phyloP scores from a whole-genome alignment of 2,113 vertebrate species.

The Muntiacus muntjak region DNA sequence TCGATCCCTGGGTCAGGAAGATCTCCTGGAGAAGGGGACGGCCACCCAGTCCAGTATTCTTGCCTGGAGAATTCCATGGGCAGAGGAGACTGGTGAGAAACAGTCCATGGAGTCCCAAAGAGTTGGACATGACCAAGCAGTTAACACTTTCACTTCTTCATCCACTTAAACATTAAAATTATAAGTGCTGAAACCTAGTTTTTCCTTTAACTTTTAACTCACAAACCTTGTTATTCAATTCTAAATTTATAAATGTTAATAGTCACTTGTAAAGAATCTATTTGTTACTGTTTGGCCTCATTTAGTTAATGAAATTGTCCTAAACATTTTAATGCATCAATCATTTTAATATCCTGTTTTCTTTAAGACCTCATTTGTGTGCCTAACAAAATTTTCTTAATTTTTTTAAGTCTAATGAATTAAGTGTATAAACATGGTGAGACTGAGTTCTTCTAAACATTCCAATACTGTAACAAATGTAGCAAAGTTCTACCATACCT shows the following conservation, averaged over 20 bases:
- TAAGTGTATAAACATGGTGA: neutral
- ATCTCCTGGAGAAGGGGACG: neutral
- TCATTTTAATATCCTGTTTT: neutral
- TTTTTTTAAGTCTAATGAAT: neutral
- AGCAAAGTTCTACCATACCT: neutral
- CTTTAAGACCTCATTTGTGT: neutral
- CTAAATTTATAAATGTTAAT: neutral
- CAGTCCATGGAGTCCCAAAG: neutral
- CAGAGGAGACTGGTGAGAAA: neutral
- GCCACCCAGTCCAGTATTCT: neutral
- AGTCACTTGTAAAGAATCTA: neutral
- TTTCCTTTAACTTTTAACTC: neutral
- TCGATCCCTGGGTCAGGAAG: neutral
- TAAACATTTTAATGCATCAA: neutral
- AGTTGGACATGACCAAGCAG: neutral
- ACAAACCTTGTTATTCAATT: neutral
- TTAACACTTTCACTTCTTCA: neutral
- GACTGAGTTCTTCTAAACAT: neutral
- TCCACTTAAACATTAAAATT: neutral
- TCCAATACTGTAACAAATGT: neutral
- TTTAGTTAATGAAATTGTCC: constrained; percentile 12
- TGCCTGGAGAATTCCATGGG: neutral
- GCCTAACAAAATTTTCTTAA: neutral
- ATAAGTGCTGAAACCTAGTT: neutral
- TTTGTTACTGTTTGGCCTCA: neutral